Evolutionary conservation across 1,140 invertebrate species (phyloP), one percentile per base, ranked within the genome.

Genomic region (Brachionus paranguensis): DNA sequence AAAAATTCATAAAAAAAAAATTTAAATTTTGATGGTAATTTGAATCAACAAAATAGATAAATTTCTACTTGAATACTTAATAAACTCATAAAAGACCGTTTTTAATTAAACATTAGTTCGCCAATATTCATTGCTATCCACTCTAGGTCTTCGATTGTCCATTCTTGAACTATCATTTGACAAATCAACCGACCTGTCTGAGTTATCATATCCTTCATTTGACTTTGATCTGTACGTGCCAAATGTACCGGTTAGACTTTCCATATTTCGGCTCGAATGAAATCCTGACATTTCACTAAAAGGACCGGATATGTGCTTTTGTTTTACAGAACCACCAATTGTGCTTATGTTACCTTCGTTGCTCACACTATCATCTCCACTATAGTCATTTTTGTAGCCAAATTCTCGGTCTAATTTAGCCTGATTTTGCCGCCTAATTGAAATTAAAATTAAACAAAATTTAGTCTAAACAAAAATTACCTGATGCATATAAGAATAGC

Each of bases 31-130:
- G 53, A 60, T 60, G 53, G 17, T 27, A 60, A 60, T 27, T 60
- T 8, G n/a, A 60, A 60, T 68, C 33, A 68, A 68, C 65, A 68
- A 68, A 68, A 33, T 33, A 68, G 33, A 68, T 33, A 68, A 11
- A 6, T 68, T 29, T 68, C 33, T 41, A 41, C 68, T 72, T 72
- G 33, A 72, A 72, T 72, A 72, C 68, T 72, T 72, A n/a, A 72
- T 43, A 72, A 43, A 70, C 10, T 72, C 7, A 17, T 6, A 72
- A 41, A 17, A 43, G n/a, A 79, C 45, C 27, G 3, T 50, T 2
- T 47, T 47, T n/a, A 27, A 64, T 81, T 81, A 81, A 17, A 81
- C 43, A 81, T 81, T 81, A n/a, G 78, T 81, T 60, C 64, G 33
- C 78, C 78, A 81, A 64, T 81, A 81, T 29, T 81, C 78, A 43